Evolutionary conservation across 2,113 vertebrate species (phyloP).

Genomic region (Charina bottae): DNA sequence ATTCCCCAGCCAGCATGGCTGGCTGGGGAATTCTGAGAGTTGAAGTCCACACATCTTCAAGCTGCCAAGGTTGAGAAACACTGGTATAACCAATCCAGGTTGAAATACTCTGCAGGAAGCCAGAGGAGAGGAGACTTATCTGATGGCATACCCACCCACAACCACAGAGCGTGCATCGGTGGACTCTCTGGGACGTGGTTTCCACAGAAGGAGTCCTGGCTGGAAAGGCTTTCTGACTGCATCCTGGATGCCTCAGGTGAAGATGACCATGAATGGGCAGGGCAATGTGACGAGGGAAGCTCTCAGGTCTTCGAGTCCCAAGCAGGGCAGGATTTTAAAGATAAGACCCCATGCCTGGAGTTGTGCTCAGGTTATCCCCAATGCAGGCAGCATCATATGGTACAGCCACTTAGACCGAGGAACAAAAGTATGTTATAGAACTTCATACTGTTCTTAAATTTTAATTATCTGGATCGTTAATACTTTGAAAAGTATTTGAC

Average conservation of each 20-base stretch:
- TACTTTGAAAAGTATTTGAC: background rate
- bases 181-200: background rate
- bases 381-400: background rate
- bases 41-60: no score
- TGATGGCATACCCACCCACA: background rate
- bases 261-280: background rate
- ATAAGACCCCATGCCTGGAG: background rate
- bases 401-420: background rate
- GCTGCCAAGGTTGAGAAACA: no score
- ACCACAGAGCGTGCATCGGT: background rate
- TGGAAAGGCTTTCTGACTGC: background rate
- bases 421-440: background rate
- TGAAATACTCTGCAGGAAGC: background rate
- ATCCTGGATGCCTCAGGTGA: background rate
- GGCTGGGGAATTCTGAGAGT: no score
- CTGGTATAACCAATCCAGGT: no score
- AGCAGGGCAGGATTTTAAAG: background rate
- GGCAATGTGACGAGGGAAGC: background rate
- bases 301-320: background rate
- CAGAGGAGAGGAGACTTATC: background rate
- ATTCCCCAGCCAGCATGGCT: no score
- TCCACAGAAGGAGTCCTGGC: background rate
- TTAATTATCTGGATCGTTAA: background rate
- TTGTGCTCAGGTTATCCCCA: background rate
- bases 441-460: no score